These are phyloP conservation scores for Trichogramma evanescens DNA, from an alignment of 2,888 invertebrate species.

Conservation along the genomic window DNA sequence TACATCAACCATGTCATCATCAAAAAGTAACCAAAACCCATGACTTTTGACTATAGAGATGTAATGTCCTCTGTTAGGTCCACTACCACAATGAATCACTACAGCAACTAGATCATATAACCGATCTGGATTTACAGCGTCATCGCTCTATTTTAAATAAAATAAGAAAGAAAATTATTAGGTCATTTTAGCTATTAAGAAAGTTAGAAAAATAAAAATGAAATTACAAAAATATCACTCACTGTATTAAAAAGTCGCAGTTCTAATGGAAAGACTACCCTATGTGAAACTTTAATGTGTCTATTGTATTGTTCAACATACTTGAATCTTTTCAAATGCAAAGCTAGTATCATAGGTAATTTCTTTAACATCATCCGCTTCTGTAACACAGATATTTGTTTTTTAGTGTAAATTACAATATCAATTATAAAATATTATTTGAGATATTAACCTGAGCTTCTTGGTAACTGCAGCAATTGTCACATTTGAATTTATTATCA, in stretches of 20 bases:
- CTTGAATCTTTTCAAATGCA: constrained; percentile 95
- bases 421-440: constrained; percentile 1
- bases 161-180: not conserved
- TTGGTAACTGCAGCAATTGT: constrained; percentile 98
- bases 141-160: constrained; percentile 72
- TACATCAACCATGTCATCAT: constrained; percentile 99
- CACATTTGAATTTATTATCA: constrained; percentile 99
- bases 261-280: constrained; percentile 98
- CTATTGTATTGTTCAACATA: constrained; percentile 98
- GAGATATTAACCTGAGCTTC: constrained; percentile 71
- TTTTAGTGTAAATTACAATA: not conserved
- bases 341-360: constrained; percentile 91
- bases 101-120: constrained; percentile 98
- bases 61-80: constrained; percentile 98
- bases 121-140: constrained; percentile 95
- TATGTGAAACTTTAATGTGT: constrained; percentile 97
- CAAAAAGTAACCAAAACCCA: constrained; percentile 98
- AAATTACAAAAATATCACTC: constrained; percentile 41
- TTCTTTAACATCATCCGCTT: constrained; percentile 98
- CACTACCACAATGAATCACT: constrained; percentile 98
- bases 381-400: constrained; percentile 34
- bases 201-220: constrained; percentile 1
- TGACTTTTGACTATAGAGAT: constrained; percentile 99
- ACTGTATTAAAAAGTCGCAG: constrained; percentile 95
- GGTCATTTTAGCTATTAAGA: not conserved